These are phyloP conservation scores for Sardina pilchardus DNA, from an alignment of 2,113 vertebrate genomes.

Conservation along the genomic window DNA sequence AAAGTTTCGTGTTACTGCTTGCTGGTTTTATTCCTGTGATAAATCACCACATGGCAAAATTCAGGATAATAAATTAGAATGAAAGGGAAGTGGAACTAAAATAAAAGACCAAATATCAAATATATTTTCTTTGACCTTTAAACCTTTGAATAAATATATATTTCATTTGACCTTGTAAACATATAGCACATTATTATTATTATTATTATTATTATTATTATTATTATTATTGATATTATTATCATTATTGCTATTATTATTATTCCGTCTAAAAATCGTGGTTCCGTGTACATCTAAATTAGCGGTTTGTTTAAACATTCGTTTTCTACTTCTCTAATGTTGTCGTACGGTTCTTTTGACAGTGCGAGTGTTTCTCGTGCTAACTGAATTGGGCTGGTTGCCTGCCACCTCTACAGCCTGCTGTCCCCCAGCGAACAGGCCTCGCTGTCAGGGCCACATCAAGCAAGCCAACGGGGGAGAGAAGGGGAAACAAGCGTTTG, in stretches of 20 bases:
- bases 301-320: not conserved
- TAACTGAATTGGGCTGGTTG: not conserved
- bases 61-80: not conserved
- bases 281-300: not conserved
- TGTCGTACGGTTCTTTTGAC: not conserved
- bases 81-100: not conserved
- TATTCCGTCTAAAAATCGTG: too few relatives aligned
- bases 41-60: conserved; percentile 39
- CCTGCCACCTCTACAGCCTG: not conserved
- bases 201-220: not conserved
- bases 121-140: not conserved
- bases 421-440: not conserved
- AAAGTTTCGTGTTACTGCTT: conserved; percentile 53
- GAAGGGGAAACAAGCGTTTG: not conserved
- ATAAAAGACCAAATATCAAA: not conserved
- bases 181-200: not conserved
- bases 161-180: too few relatives aligned
- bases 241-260: too few relatives aligned
- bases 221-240: not conserved
- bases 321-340: not conserved
- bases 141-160: not conserved
- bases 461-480: not conserved
- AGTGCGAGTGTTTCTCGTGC: not conserved
- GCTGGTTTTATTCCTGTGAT: conserved; percentile 42
- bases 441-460: not conserved